Evolutionary conservation across 2,888 invertebrate species (phyloP), one percentile per base, ranked within the genome.

Genomic region (Tenthredo mesomela): DNA sequence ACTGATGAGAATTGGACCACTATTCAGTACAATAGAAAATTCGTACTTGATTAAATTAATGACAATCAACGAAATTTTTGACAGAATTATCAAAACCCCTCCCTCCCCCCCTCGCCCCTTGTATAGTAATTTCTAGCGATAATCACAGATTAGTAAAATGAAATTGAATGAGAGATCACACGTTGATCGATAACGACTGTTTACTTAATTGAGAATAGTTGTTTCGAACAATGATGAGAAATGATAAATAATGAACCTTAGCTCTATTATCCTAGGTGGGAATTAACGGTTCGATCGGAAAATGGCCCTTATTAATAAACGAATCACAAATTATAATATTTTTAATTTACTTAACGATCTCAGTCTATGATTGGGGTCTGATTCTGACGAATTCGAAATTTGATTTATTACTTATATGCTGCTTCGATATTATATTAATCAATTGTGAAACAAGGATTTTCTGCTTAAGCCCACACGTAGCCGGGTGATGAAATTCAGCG

Each of bases 181-280:
- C 21, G 21, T 61, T 1, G 25, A 25, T 61, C 61, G 25, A 61
- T 25, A 25, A 25, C 47, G 73, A 47, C 15, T 18, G 43, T 43
- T 73, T n/a, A 43, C 37, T n/a, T n/a, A 43, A 21, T n/a, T 47
- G 73, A 73, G 7, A 43, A 43, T 21, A n/a, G 10, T 82, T 65
- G 40, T 82, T 9, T 25, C 18, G 61, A 43, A 37, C 15, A 37
- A 67, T 43, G n/a, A 73, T 43, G 25, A 47, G 18, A 67, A 82
- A 65, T 67, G 82, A 82, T 47, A 67, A 82, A 37, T 37, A 67
- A 67, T 82, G 67, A 82, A 47, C 21, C 47, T 29, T 82, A 82
- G 82, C 82, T 67, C 67, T 82, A 80, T 80, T 80, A 82, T 65
- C 67, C 82, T 82, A 82, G 82, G 82, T 82, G 82, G 82, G 82